These are phyloP conservation scores for Dryobota labecula DNA, from an alignment of 2,888 invertebrate genomes.

Conservation along the genomic window DNA sequence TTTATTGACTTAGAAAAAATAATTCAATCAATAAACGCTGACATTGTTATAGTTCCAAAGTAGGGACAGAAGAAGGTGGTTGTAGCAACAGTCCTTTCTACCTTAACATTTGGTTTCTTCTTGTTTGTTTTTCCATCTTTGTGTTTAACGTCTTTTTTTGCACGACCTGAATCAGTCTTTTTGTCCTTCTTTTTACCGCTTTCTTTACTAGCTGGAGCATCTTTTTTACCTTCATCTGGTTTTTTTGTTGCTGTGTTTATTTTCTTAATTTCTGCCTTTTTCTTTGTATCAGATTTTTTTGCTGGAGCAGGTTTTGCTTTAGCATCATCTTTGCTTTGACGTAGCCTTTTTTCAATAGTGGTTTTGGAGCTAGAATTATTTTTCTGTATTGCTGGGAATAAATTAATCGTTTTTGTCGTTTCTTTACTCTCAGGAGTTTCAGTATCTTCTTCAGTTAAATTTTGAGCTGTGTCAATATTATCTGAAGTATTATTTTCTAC, in stretches of 20 bases:
- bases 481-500: neutral
- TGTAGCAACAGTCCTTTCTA: conserved; percentile 63
- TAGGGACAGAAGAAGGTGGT: conserved; percentile 83
- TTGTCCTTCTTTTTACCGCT: neutral
- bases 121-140: too few species aligned
- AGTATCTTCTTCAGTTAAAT: conserved; percentile 1
- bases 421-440: neutral
- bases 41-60: conserved; percentile 80
- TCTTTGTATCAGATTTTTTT: neutral
- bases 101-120: neutral
- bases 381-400: neutral
- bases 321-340: neutral
- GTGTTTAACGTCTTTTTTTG: neutral
- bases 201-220: neutral
- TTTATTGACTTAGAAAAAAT: conserved; percentile 21
- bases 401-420: neutral
- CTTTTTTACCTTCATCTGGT: neutral
- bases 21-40: conserved; percentile 67
- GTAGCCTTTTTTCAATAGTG: neutral
- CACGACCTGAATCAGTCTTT: neutral
- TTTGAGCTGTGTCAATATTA: neutral
- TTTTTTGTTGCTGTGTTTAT: neutral
- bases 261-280: neutral
- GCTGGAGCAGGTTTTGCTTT: neutral
- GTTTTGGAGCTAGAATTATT: conserved; percentile 18